Evolutionary conservation across 2,888 invertebrate genomes (phyloP), one percentile per base, ranked within the genome.

Genomic region (Lymantria dispar): DNA sequence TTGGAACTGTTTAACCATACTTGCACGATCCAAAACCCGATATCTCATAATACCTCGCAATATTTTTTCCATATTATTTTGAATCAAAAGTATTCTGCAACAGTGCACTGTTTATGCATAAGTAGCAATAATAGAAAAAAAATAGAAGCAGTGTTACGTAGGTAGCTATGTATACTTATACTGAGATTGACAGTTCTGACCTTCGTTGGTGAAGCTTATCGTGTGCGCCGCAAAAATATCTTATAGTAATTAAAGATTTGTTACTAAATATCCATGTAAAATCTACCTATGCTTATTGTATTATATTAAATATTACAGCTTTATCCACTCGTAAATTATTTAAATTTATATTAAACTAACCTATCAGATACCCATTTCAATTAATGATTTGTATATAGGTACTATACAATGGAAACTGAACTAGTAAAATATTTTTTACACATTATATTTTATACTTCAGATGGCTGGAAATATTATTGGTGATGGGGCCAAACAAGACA

Each of bases 1-100:
- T 83, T 96, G 92, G 87, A 98, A 98, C 86, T 98, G 98, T 87
- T 97, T 95, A 33, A 98, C 96, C 97, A 98, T 97, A 74, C 94
- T 94, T 55, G 95, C 94, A 61, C 96, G 93, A 63, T 96, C 95
- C 50, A 95, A 94, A 57, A 95, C 93, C 54, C 98, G 94, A 83
- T 98, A 98, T 74, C 95, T 94, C 94, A 98, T 97, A 48, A 98
- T 96, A 47, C 98, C 98, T 78, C 95, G 94, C 64, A 98, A 87
- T 79, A 98, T 96, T 85, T 96, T 94, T 74, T 98, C 97, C 97
- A 98, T 97, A 49, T 50, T 80, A 22, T 22, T 76, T 10, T 42
- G 45, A 52, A 45, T 55, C 29, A 29, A 29, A 42, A 29, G 12
- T 38, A 22, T 38, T 12, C 7, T 12, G 22, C 5, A 15, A 33